Conservation (phyloP, 2,888 invertebrate species). For the Lottia scabra region DNA sequence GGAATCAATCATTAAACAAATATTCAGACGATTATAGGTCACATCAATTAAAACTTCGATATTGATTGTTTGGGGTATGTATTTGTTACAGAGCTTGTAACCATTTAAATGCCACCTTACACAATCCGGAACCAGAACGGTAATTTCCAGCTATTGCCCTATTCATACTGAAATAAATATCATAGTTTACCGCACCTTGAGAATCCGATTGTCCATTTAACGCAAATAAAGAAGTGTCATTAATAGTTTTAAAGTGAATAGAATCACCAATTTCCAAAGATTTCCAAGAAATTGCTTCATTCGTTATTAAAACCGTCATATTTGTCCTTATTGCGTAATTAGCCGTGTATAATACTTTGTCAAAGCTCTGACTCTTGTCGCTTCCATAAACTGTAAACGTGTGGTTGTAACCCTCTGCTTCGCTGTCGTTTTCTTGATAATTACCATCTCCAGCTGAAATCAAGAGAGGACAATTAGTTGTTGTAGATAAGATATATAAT, state of each 20-base stretch:
- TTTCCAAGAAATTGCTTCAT: conserved; percentile 21
- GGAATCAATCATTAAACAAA: too few relatives aligned
- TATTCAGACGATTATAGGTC: too few relatives aligned
- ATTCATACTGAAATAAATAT: conserved; percentile 24
- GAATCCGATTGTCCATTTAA: conserved; percentile 21
- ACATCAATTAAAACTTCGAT: too few relatives aligned
- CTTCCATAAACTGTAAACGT: conserved; percentile 19
- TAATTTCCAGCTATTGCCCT: conserved; percentile 26
- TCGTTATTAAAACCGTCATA: conserved; percentile 25
- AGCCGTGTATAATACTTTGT: conserved; percentile 18
- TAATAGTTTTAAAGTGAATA: background rate
- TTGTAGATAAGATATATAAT: too few relatives aligned
- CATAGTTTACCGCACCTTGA: conserved; percentile 25
- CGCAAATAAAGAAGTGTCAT: conserved; percentile 21
- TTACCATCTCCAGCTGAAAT: conserved; percentile 26
- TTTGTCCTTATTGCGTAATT: conserved; percentile 13
- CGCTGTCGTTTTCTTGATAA: conserved; percentile 28
- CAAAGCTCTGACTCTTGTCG: conserved; percentile 20
- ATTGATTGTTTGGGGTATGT: too few relatives aligned
- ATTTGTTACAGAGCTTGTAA: background rate
- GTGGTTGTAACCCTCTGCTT: conserved; percentile 21
- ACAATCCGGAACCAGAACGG: conserved; percentile 26
- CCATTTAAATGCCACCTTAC: conserved; percentile 23
- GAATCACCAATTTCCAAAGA: conserved; percentile 6
- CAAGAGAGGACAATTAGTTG: too few relatives aligned